A percentile compares a stretch with the other conserved stretches of the same genome.
These are phyloP conservation scores for Willisornis vidua DNA, from an alignment of 2,113 vertebrate genomes.

Conservation along the genomic window DNA sequence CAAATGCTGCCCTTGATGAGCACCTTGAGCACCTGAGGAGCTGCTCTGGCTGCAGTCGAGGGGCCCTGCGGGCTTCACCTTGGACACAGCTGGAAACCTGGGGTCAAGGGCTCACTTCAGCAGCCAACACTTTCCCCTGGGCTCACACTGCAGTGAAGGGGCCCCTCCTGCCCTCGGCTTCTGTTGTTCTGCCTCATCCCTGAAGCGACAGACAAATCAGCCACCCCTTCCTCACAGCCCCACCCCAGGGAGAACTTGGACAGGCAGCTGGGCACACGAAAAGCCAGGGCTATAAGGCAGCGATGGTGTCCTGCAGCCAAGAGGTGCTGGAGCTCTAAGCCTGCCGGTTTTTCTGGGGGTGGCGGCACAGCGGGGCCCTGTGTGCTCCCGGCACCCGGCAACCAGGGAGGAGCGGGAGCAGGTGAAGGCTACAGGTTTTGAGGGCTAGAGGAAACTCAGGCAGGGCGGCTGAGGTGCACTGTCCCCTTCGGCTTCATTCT, in stretches of 20 bases:
- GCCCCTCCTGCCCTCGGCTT: background rate
- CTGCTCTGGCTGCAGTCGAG: background rate
- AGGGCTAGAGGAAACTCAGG: background rate
- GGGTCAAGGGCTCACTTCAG: background rate
- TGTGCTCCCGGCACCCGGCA: rapidly evolving
- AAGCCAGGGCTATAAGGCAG: background rate
- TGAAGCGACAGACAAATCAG: background rate
- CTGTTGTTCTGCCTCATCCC: background rate
- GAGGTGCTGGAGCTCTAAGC: background rate
- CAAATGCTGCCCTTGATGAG: background rate
- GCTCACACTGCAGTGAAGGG: background rate
- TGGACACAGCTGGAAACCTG: background rate
- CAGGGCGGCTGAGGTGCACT: background rate
- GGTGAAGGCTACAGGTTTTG: background rate
- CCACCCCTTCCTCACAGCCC: rapidly evolving
- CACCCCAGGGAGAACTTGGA: background rate
- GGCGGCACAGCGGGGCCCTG: rapidly evolving
- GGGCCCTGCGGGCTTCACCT: background rate
- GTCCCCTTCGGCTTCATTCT: background rate
- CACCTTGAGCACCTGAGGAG: background rate
- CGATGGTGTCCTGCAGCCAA: background rate
- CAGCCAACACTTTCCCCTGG: background rate
- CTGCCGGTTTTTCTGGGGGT: rapidly evolving
- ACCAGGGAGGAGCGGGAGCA: background rate
- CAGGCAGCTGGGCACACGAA: background rate